Percentiles rank a stretch among this genome's conserved stretches.
These are phyloP conservation scores for Macheiramphus alcinus DNA, from an alignment of 2,113 vertebrate species.

Conservation along the genomic window DNA sequence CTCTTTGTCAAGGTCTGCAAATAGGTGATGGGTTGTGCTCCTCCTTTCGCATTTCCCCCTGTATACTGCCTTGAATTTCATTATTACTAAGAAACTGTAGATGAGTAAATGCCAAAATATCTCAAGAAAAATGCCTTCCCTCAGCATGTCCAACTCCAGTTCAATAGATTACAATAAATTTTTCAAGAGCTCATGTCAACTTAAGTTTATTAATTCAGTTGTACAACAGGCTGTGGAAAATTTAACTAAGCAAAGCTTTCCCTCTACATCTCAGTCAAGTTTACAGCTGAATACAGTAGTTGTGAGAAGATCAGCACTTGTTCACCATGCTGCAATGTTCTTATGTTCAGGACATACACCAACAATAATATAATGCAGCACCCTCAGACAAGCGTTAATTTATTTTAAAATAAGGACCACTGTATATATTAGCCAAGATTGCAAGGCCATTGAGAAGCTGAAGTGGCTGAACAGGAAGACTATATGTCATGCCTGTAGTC, in stretches of 20 bases:
- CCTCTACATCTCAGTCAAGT: not conserved
- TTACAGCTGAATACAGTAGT: not conserved
- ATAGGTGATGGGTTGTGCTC: not conserved
- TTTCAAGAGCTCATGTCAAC: not conserved
- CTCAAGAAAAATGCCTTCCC: not conserved
- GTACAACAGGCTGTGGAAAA: not conserved
- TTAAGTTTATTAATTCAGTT: not conserved
- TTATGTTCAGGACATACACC: not conserved
- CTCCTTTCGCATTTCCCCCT: not conserved
- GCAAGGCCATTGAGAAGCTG: not conserved
- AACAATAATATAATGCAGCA: not conserved
- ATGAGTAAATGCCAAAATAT: not conserved
- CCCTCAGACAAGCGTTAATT: not conserved
- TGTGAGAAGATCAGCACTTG: not conserved
- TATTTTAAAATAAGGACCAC: not conserved
- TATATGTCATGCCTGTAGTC: not conserved
- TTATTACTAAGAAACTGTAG: not conserved
- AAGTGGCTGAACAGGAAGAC: not conserved
- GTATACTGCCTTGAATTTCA: not conserved
- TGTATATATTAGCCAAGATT: not conserved
- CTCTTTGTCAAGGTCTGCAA: not conserved
- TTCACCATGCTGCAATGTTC: not conserved
- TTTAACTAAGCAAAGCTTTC: not conserved
- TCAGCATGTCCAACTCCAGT: not conserved
- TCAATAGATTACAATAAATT: not conserved